A percentile compares a stretch with the other conserved stretches of the same genome.
Evolutionary conservation across 2,113 vertebrate species (phyloP).

Genomic region (Melierax canorus): DNA sequence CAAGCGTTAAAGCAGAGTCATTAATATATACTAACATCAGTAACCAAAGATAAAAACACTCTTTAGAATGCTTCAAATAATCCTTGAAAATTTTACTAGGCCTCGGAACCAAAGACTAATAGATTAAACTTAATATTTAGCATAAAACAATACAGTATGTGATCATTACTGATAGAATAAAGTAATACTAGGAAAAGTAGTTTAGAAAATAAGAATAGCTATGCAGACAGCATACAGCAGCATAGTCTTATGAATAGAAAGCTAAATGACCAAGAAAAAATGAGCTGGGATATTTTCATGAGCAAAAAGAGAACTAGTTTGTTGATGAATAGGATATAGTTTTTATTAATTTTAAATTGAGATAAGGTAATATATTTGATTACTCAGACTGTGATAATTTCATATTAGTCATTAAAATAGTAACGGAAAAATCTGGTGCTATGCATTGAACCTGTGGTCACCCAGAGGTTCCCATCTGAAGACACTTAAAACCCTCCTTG

Average conservation of each 20-base stretch:
- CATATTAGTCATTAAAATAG: background rate
- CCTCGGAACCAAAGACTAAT: background rate
- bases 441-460: background rate
- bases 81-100: background rate
- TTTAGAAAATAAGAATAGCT: background rate
- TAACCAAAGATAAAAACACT: background rate
- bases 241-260: background rate
- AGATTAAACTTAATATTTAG: background rate
- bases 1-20: background rate
- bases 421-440: background rate
- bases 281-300: background rate
- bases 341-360: background rate
- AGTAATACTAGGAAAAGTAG: background rate
- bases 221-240: background rate
- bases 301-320: background rate
- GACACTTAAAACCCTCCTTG: background rate
- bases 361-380: background rate
- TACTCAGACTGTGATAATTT: background rate
- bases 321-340: background rate
- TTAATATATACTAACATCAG: background rate
- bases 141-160: background rate
- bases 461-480: background rate
- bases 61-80: background rate
- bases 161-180: background rate
- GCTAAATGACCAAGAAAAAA: background rate